Base-by-base conservation (phyloP, 2,888 invertebrate genomes). In the Parthenolecanium corni region DNA sequence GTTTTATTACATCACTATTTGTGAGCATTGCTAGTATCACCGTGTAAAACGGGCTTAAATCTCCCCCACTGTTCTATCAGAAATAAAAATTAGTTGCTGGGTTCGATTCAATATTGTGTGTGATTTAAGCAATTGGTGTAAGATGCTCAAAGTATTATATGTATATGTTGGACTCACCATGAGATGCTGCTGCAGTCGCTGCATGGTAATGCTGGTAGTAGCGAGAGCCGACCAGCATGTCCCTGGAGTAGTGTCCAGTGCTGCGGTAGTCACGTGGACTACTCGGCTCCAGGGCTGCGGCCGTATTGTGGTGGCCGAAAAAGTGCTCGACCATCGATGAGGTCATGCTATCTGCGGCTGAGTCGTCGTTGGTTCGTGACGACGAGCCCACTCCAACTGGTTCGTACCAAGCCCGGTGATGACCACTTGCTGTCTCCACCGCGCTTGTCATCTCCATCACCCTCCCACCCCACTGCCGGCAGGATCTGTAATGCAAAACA, bases 371-470 rank as follows among this genome's bases (percentile, higher is more conserved):
- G 3, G 24, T 16, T 44, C 62, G 18, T 2, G 52, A 46, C 23
- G 52, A 40, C 20, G 57, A 42, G 11, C 38, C 38, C 40, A 46
- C 62, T 16, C 52, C 44, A 25, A 62, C 62, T n/a, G 52, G n/a
- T 62, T 62, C 62, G 62, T 62, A 62, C 62, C 62, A 62, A 52
- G 62, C 62, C 52, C 62, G 52, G 52, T 62, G 62, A 44, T 62
- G 62, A 52, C 62, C 42, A 52, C 52, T 38, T 18, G 62, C 62
- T 52, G 62, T 52, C 52, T 62, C 62, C 62, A 62, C 62, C 52
- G 62, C 62, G 62, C 62, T 62, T 25, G 62, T 62, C 62, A 62
- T 62, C 62, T 62, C 62, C 62, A 62, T 62, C 38, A 24, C 62
- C 62, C 62, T 52, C 52, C 52, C 62, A 51, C 62, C 62, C 36